Evolutionary conservation across 2,888 invertebrate genomes (phyloP).

Genomic region (Hirudinaria manillensis): DNA sequence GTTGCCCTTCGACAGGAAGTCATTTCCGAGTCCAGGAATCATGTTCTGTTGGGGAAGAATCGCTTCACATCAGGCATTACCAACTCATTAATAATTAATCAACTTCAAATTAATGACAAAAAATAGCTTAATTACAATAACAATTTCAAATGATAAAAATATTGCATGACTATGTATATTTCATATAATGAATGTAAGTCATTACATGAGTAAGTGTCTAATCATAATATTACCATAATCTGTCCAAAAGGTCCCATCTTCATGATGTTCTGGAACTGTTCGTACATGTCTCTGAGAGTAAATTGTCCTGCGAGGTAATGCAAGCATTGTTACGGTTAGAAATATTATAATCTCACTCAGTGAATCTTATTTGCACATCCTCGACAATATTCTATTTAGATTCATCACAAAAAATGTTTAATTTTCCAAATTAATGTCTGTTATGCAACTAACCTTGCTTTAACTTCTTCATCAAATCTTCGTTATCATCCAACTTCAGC

Average conservation of each 20-base stretch:
- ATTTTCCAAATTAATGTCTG: too few species aligned
- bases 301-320: constrained; percentile 68
- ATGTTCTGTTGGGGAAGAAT: constrained; percentile 68
- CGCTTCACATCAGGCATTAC: not conserved
- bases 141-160: not conserved
- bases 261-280: constrained; percentile 99
- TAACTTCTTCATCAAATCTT: constrained; percentile 92
- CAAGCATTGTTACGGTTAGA: not conserved
- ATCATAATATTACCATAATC: constrained; percentile 74
- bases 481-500: constrained; percentile 82
- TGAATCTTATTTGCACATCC: not conserved
- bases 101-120: too few species aligned
- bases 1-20: constrained; percentile 95
- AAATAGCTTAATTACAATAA: too few species aligned
- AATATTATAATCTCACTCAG: not conserved
- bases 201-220: not conserved
- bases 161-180: too few species aligned
- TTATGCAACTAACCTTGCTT: constrained; percentile 68
- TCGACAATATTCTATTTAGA: not conserved
- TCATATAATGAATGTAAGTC: too few species aligned
- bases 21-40: constrained; percentile 90
- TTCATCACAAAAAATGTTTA: too few species aligned
- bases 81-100: not conserved
- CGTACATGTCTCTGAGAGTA: constrained; percentile 97
- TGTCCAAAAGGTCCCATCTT: constrained; percentile 99